These are phyloP conservation scores for Trichonephila clavipes DNA, from an alignment of 1,140 invertebrate species.

Conservation along the genomic window DNA sequence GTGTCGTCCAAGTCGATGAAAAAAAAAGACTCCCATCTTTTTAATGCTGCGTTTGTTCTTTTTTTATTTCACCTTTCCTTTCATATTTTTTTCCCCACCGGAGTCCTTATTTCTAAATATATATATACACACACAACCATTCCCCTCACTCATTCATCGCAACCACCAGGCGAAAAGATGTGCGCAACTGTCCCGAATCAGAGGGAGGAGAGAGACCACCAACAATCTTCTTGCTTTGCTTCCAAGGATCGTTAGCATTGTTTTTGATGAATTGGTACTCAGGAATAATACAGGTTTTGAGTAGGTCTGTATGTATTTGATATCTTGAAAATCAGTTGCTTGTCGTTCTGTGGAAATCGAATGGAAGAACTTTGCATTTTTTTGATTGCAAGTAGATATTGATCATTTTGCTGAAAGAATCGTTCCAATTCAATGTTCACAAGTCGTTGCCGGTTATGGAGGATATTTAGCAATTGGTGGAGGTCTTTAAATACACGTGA, in stretches of 20 bases:
- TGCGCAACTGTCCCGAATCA: slow-evolving; percentile 14
- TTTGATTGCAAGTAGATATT: too few species aligned
- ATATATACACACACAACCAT: slow-evolving; percentile 17
- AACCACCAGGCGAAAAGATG: slow-evolving; percentile 36
- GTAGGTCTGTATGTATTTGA: not conserved
- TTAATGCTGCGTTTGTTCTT: not conserved
- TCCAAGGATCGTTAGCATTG: not conserved
- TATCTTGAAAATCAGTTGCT: too few species aligned
- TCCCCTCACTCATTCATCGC: slow-evolving; percentile 27
- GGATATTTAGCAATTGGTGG: too few species aligned
- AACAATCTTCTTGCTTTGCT: slow-evolving; percentile 4
- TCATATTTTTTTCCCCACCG: not conserved
- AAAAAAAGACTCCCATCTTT: not conserved
- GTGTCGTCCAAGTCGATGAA: too few species aligned
- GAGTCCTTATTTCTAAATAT: slow-evolving; percentile 58
- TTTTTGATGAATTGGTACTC: not conserved
- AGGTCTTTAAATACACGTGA: too few species aligned
- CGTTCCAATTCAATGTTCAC: too few species aligned
- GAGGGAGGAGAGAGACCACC: slow-evolving; percentile 8
- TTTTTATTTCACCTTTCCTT: slow-evolving; percentile 11
- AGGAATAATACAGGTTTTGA: not conserved
- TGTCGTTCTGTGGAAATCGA: too few species aligned
- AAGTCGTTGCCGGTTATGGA: too few species aligned
- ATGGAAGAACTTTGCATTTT: too few species aligned
- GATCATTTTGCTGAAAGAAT: too few species aligned